These are phyloP conservation scores for Xanthia togata DNA, from an alignment of 2,888 invertebrate species.

Conservation along the genomic window DNA sequence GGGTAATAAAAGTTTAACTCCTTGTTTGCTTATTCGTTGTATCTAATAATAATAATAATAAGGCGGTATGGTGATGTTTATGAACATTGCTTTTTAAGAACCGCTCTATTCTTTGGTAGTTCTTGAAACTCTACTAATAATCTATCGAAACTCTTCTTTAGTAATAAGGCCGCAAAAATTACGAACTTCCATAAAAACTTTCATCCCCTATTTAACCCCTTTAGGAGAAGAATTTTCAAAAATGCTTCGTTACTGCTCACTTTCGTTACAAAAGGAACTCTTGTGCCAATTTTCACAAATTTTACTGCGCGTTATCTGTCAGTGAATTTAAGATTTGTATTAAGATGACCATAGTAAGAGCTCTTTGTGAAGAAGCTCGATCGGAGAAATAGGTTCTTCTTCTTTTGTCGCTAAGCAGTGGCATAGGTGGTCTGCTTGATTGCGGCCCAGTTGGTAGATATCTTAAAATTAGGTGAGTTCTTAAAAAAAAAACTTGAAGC, in stretches of 20 bases:
- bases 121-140: not conserved
- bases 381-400: not conserved
- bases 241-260: not conserved
- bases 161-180: not conserved
- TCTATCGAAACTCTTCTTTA: not conserved
- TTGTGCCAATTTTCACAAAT: not conserved
- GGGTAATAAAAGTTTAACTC: constrained; percentile 60
- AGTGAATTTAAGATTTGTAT: not conserved
- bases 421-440: not conserved
- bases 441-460: not conserved
- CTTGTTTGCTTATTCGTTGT: too few relatives aligned
- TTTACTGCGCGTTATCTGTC: not conserved
- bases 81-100: constrained; percentile 17
- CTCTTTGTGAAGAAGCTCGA: not conserved
- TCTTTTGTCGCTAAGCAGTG: not conserved
- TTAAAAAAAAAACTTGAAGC: not conserved
- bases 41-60: too few relatives aligned
- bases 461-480: not conserved
- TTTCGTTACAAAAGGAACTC: not conserved
- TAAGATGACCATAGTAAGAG: not conserved
- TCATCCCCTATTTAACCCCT: not conserved
- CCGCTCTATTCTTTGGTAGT: constrained; percentile 2
- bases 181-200: not conserved
- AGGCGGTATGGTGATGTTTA: constrained; percentile 8
- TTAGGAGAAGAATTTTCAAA: not conserved